Conservation (phyloP, 2,888 invertebrate species). For the Eupithecia dodoneata region DNA sequence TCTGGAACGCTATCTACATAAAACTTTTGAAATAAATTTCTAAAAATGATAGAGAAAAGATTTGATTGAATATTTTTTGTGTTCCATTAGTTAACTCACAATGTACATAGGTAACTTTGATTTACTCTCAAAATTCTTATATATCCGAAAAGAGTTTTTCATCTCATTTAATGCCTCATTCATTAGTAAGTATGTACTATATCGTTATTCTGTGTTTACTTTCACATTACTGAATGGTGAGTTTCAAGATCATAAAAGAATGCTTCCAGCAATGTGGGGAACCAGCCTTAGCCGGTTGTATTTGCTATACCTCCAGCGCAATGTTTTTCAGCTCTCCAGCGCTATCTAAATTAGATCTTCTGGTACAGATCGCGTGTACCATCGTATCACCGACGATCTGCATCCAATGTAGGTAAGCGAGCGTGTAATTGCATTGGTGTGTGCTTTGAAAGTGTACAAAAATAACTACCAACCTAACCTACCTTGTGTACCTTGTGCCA, state of each 20-base stretch:
- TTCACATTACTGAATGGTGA: no score
- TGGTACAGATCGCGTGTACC: slow-evolving; percentile 54
- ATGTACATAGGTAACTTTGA: no score
- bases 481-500: neutral
- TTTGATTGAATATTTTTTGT: no score
- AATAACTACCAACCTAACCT: slow-evolving; percentile 5
- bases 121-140: no score
- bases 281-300: no score
- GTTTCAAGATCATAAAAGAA: no score
- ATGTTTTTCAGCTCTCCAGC: neutral
- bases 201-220: no score
- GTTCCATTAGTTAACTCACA: no score
- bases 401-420: slow-evolving; percentile 53
- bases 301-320: neutral
- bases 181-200: no score
- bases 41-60: neutral
- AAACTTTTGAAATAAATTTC: neutral
- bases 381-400: slow-evolving; percentile 57
- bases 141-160: no score
- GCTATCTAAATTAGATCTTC: slow-evolving; percentile 69
- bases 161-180: no score
- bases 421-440: slow-evolving; percentile 66
- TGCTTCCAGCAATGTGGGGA: no score
- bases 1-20: neutral
- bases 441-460: slow-evolving; percentile 30